These are phyloP conservation scores for Sus scrofa DNA, from an alignment of 2,113 vertebrate species.

Conservation along the genomic window T2T-Sscrofa CM000812.6:215329001-215329500, in stretches of 20 bases:
- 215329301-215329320: neutral
- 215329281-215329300: neutral
- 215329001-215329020: constrained; percentile 73
- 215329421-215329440: neutral
- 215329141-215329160: constrained; percentile 43
- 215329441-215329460: neutral
- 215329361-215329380: neutral
- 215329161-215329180: constrained; percentile 27
- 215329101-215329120: constrained; percentile 56
- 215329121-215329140: constrained; percentile 77
- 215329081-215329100: constrained; percentile 64
- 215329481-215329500: neutral
- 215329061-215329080: constrained; percentile 39
- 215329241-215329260: neutral
- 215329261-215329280: constrained; percentile 31
- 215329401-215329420: neutral
- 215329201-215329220: constrained; percentile 62
- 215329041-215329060: constrained; percentile 77
- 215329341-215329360: neutral
- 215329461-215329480: neutral
- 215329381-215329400: neutral
- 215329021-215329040: constrained; percentile 80
- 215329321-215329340: neutral
- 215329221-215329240: neutral
- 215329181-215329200: constrained; percentile 53